A percentile compares a stretch with the other conserved stretches of the same genome.
These are phyloP conservation scores for Ferrisia virgata DNA, from an alignment of 2,888 invertebrate species.

Conservation along the genomic window DNA sequence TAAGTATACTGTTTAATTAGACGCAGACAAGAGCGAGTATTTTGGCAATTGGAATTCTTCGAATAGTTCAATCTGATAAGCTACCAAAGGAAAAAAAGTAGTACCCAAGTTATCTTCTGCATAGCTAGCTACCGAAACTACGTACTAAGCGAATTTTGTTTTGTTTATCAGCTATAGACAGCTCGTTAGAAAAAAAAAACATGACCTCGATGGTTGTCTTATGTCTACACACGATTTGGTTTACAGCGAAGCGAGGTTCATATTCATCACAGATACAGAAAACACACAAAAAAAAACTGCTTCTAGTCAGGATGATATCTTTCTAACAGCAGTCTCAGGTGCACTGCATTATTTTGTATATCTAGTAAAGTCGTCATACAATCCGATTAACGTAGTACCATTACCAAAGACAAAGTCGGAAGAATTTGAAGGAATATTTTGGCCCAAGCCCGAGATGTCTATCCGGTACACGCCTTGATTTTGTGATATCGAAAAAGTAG, in stretches of 20 bases:
- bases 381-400: not conserved
- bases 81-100: not conserved
- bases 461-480: slow-evolving; percentile 26
- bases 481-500: slow-evolving; percentile 7
- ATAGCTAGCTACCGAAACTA: not conserved
- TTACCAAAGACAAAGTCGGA: no score
- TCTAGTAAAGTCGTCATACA: not conserved
- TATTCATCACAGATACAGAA: not conserved
- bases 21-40: not conserved
- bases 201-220: not conserved
- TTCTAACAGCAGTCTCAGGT: not conserved
- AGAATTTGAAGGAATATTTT: not conserved
- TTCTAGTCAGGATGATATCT: not conserved
- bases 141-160: not conserved
- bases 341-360: not conserved
- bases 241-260: not conserved
- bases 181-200: not conserved
- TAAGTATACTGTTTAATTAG: not conserved
- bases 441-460: not conserved
- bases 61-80: not conserved
- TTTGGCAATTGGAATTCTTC: not conserved
- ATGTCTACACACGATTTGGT: not conserved
- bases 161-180: not conserved
- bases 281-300: not conserved
- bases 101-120: no score